These are phyloP conservation scores for Meleagris gallopavo DNA, from an alignment of 2,113 vertebrate genomes.

Conservation along the genomic window DNA sequence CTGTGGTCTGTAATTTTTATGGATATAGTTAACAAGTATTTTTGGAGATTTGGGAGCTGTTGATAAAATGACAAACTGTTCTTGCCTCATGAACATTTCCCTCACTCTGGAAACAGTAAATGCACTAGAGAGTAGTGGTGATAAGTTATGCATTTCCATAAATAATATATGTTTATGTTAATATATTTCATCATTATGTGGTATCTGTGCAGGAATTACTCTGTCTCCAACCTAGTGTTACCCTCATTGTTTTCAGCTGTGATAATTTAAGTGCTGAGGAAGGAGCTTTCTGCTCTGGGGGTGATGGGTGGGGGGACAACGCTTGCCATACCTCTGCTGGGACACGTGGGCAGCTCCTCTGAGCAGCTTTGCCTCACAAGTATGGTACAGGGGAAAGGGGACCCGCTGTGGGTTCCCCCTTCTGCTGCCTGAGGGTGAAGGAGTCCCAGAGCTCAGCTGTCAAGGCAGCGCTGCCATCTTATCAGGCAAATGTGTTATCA, in stretches of 20 bases:
- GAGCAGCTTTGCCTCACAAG: neutral
- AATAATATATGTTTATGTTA: neutral
- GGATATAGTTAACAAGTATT: constrained; percentile 60
- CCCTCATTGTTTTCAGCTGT: neutral
- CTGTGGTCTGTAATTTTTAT: constrained; percentile 69
- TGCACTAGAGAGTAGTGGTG: neutral
- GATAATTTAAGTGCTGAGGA: neutral
- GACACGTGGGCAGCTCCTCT: neutral
- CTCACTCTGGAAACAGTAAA: neutral
- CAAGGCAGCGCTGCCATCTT: fast-evolving
- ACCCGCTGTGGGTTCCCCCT: neutral
- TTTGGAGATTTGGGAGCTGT: constrained; percentile 48
- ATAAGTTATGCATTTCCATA: neutral
- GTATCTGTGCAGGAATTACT: neutral
- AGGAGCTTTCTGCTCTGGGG: neutral
- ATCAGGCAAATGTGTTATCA: fast-evolving
- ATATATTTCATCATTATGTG: neutral
- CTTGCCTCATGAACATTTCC: neutral
- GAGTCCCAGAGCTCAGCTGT: neutral
- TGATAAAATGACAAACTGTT: constrained; percentile 65
- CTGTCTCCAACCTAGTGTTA: neutral
- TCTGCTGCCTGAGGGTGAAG: neutral
- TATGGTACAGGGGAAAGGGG: neutral
- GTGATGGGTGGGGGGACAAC: neutral
- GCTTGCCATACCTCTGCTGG: neutral